phyloP scores from a whole-genome alignment of 2,797 vertebrate species.

The Halcyon chelicuti region DNA sequence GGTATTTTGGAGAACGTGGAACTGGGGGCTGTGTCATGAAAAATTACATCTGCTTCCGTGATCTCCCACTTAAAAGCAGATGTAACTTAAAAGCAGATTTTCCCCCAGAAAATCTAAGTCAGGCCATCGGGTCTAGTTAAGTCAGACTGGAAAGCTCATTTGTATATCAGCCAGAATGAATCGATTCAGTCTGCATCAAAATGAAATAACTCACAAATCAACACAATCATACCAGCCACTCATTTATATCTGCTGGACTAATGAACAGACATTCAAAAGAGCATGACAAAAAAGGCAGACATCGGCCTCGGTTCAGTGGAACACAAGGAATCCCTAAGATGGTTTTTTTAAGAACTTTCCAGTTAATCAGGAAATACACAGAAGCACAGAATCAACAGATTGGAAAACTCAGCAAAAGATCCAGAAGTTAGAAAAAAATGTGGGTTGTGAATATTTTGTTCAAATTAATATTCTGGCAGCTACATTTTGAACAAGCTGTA shows the following conservation, averaged over 20 bases:
- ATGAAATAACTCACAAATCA: background rate
- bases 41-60: background rate
- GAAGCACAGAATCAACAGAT: conserved; percentile 60
- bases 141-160: background rate
- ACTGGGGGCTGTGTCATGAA: accelerated
- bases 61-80: background rate
- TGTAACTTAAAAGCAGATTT: background rate
- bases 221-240: background rate
- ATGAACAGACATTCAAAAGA: background rate
- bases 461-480: conserved; percentile 81
- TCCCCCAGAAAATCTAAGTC: background rate
- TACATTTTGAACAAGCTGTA: conserved; percentile 77
- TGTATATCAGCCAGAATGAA: background rate
- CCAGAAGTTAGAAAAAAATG: conserved; percentile 54
- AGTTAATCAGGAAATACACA: conserved; percentile 30
- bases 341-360: background rate
- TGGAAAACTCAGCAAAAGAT: conserved; percentile 67
- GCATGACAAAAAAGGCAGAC: conserved; percentile 8
- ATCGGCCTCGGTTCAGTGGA: background rate
- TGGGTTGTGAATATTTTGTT: conserved; percentile 71
- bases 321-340: background rate
- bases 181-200: background rate
- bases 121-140: background rate
- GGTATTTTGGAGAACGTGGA: accelerated
- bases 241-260: background rate